These are phyloP conservation scores for Bungarus multicinctus DNA, from an alignment of 2,113 vertebrate genomes.

Conservation along the genomic window DNA sequence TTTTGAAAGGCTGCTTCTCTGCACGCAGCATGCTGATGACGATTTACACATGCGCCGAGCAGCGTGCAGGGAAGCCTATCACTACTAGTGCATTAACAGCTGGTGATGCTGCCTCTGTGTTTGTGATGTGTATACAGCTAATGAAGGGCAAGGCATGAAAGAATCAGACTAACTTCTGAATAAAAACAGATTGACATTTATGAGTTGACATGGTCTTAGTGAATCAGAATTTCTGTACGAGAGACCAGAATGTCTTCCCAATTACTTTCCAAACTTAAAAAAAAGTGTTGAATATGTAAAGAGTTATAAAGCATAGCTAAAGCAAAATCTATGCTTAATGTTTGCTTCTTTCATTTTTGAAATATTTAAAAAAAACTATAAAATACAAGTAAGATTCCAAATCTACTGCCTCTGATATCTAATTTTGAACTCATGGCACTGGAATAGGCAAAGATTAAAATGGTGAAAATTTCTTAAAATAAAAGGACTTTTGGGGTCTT, in stretches of 20 bases:
- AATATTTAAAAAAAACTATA: not conserved
- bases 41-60: too few species aligned
- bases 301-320: not conserved
- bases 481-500: not conserved
- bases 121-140: too few species aligned
- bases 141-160: not conserved
- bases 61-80: too few species aligned
- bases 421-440: not conserved
- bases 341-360: constrained; percentile 41
- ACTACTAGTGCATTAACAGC: not conserved
- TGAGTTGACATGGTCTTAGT: not conserved
- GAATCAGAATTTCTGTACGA: not conserved
- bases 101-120: not conserved
- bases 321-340: constrained; percentile 3
- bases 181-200: not conserved
- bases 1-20: too few species aligned
- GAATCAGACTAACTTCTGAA: not conserved
- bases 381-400: not conserved
- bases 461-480: not conserved
- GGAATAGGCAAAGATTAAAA: not conserved
- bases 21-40: too few species aligned
- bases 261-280: constrained; percentile 12
- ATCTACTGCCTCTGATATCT: not conserved
- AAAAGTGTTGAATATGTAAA: constrained; percentile 17
- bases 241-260: constrained; percentile 5